Evolutionary conservation across 2,113 vertebrate species (phyloP).

Genomic region (Lepus europaeus): DNA sequence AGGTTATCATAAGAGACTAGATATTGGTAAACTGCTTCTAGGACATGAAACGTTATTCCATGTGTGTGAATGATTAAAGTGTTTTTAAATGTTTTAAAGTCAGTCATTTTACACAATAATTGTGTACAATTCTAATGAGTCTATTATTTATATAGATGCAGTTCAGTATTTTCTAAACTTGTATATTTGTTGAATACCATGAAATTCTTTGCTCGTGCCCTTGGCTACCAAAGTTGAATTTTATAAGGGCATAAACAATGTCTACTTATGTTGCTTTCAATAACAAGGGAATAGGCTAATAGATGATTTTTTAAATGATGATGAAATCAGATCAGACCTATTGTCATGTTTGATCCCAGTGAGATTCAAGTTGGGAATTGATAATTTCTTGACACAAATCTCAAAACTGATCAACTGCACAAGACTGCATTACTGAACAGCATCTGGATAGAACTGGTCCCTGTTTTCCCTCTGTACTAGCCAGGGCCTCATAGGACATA

Average conservation of each 20-base stretch:
- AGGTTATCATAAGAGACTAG: not conserved
- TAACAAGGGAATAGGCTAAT: not conserved
- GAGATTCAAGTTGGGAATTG: slow-evolving; percentile 15
- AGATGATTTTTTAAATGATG: not conserved
- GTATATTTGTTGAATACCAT: not conserved
- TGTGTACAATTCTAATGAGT: not conserved
- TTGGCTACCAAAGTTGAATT: slow-evolving; percentile 7
- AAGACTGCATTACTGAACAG: not conserved
- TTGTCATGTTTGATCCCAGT: not conserved
- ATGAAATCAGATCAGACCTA: not conserved
- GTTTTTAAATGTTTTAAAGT: not conserved
- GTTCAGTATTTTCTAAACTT: not conserved
- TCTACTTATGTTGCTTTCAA: not conserved
- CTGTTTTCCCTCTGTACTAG: not conserved
- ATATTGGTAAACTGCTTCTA: not conserved
- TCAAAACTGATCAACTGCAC: slow-evolving; percentile 48
- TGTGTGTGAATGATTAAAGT: not conserved
- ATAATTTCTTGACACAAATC: slow-evolving; percentile 33
- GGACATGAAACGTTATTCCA: not conserved
- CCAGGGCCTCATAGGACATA: not conserved
- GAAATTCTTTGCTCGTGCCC: not conserved
- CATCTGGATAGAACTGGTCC: not conserved
- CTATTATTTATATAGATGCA: not conserved
- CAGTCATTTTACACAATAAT: not conserved
- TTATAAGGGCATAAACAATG: slow-evolving; percentile 27